phyloP scores from a whole-genome alignment of 2,797 vertebrate species.

The Micropoecilia bifurca region DNA sequence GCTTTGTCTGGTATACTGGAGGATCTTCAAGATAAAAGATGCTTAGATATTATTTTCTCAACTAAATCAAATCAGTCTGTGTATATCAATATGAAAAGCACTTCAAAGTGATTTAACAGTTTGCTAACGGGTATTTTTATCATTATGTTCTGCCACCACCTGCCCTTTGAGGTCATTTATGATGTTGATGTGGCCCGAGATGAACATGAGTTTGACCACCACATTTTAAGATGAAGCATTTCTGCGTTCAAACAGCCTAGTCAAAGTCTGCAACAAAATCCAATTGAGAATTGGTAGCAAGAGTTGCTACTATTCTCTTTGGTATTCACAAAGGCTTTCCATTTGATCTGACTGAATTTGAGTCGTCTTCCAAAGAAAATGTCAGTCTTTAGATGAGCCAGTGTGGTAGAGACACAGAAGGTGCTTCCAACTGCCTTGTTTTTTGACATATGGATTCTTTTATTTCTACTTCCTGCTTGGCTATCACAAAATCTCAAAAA shows the following conservation, averaged over 20 bases:
- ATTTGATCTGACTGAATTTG: neutral
- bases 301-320: neutral
- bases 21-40: too few relatives aligned
- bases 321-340: neutral
- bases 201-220: too few relatives aligned
- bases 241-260: neutral
- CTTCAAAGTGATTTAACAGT: too few relatives aligned
- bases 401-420: neutral
- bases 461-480: neutral
- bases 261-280: neutral
- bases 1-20: neutral
- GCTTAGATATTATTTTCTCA: too few relatives aligned
- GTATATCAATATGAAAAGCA: too few relatives aligned
- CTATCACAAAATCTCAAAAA: neutral
- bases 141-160: too few relatives aligned
- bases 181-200: too few relatives aligned
- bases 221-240: too few relatives aligned
- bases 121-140: too few relatives aligned
- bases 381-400: neutral
- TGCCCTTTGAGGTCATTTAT: too few relatives aligned
- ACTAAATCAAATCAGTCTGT: too few relatives aligned
- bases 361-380: neutral
- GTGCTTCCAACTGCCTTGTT: too few relatives aligned
- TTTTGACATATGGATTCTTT: neutral
- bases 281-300: neutral